Percentiles rank a stretch among this genome's conserved stretches.
Evolutionary conservation across 92 coral and sea anemone species (phyloP).

Genomic region (Micromussa lordhowensis): DNA sequence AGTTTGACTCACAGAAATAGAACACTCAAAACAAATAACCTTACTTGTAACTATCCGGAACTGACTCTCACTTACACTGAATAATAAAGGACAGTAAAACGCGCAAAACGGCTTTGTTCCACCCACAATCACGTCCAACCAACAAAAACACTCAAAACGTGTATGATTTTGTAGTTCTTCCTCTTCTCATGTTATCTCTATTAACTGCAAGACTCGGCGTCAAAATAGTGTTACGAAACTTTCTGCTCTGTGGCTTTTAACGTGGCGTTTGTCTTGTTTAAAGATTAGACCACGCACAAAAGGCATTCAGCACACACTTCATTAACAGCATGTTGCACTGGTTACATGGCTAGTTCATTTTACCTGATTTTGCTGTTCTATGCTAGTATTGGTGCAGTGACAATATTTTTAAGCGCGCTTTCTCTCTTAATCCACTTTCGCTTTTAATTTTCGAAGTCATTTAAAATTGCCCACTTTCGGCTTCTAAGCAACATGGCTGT

Average conservation of each 20-base stretch:
- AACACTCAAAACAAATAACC: not conserved
- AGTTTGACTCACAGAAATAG: not conserved
- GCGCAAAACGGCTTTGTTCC: not conserved
- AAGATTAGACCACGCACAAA: not conserved
- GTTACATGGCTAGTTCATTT: not conserved
- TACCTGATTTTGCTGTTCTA: not conserved
- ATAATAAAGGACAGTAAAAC: not conserved
- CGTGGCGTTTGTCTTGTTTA: not conserved
- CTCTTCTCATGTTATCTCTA: not conserved
- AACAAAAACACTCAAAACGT: not conserved
- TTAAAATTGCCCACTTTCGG: conserved; percentile 4
- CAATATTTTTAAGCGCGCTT: conserved; percentile 13
- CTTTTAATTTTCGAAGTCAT: not conserved
- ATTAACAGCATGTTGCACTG: not conserved
- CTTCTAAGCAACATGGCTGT: conserved; percentile 48
- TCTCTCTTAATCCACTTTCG: not conserved
- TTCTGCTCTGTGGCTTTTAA: not conserved
- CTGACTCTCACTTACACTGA: not conserved
- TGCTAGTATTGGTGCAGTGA: not conserved
- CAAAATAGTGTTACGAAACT: no score
- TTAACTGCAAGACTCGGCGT: no score
- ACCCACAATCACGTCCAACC: conserved; percentile 22
- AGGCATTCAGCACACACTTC: not conserved
- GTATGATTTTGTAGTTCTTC: not conserved
- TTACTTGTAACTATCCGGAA: conserved; percentile 3